Evolutionary conservation across 2,113 vertebrate genomes (phyloP), one percentile per base, ranked within the genome.

Genomic region (Vulpes lagopus): DNA sequence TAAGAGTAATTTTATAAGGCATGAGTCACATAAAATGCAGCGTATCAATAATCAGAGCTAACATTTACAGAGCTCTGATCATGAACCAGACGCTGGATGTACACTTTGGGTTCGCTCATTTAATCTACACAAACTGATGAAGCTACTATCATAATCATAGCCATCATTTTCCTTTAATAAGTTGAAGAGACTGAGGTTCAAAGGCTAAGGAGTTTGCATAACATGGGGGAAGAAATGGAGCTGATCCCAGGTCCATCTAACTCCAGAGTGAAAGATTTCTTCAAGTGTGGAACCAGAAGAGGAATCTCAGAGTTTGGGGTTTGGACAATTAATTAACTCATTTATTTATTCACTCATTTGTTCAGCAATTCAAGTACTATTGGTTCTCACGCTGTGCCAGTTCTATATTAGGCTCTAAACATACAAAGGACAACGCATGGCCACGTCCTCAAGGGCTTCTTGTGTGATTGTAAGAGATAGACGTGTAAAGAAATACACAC

Each of bases 1-100:
- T 20, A 65, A 55, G 23, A 92, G 27, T 59, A 60, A 81, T 65
- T 96, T 71, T 73, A 8, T 32, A 96, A 80, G 86, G 89, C 69
- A 96, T 11, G 27, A 67, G 16, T 82, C 32, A 38, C 7, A 62
- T 43, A 57, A 97, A 87, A 62, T 23, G 49, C n/a, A 35, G 20
- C 11, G 49, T 30, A 49, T 27, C 35, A 79, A 59, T 65, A 59
- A 64, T 38, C 62, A 92, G 14, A 83, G 67, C 51, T 78, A 78
- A 49, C 14, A 30, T 43, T 91, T 76, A 43, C 17, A 78, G 43
- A 86, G 35, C 0, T 0, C 35, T 92, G 51, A 1, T 57, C 57
- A 4, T 64, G 64, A 96, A 12, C 16, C 3, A 67, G 51, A 17
- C n/a, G 16, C 32, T 27, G 62, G 76, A 69, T 7, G 15, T 53